A percentile compares a stretch with the other conserved stretches of the same genome.
Evolutionary conservation across 2,113 vertebrate genomes (phyloP).

Genomic region (Cygnus buccinator): DNA sequence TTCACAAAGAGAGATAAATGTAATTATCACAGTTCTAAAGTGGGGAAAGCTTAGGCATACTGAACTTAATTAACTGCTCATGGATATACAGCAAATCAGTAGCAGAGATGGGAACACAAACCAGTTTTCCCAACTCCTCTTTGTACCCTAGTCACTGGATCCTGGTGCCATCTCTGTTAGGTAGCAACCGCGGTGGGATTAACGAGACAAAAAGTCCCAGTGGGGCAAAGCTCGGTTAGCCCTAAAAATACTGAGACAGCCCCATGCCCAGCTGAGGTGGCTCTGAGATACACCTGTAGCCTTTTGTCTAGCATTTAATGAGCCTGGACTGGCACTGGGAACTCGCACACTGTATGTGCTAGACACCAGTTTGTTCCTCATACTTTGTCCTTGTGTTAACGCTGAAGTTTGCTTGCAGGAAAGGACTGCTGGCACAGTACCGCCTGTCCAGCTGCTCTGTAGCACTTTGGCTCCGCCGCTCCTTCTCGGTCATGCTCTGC

Average conservation of each 20-base stretch:
- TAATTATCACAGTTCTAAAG: slow-evolving; percentile 55
- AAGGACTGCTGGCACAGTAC: neutral
- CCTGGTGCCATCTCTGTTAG: neutral
- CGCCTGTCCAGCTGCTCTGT: rapidly evolving
- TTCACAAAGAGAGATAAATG: slow-evolving; percentile 52
- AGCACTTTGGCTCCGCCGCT: too few species aligned
- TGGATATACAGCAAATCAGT: neutral
- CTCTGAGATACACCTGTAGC: neutral
- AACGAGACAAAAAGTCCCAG: neutral
- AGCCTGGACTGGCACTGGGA: rapidly evolving
- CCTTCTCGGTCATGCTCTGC: neutral
- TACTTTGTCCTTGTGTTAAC: neutral
- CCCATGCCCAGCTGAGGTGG: neutral
- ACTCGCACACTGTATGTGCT: rapidly evolving
- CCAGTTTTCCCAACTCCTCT: slow-evolving; percentile 23
- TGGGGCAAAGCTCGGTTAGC: neutral
- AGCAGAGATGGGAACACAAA: slow-evolving; percentile 40
- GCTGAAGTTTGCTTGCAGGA: neutral
- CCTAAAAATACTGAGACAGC: neutral
- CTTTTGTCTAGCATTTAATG: neutral
- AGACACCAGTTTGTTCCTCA: neutral
- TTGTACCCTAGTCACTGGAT: neutral
- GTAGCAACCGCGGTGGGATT: neutral
- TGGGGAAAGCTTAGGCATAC: neutral
- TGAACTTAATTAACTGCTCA: slow-evolving; percentile 19